These are phyloP conservation scores for Spheniscus mendiculus DNA, from an alignment of 2,113 vertebrate species.

Conservation along the genomic window DNA sequence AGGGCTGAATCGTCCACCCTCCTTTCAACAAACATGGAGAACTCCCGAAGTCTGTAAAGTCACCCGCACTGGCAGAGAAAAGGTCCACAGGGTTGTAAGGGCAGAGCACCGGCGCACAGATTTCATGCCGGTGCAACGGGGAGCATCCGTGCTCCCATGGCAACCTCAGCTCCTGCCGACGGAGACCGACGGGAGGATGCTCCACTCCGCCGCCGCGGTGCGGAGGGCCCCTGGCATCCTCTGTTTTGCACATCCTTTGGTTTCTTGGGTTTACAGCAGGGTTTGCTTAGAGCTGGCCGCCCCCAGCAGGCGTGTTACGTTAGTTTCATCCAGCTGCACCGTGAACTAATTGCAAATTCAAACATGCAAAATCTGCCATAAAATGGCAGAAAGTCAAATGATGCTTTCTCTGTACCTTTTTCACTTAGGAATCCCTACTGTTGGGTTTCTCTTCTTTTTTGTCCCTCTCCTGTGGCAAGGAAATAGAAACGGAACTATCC, in stretches of 20 bases:
- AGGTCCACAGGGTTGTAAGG: background rate
- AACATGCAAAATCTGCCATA: background rate
- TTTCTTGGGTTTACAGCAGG: background rate
- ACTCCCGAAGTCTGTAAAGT: background rate
- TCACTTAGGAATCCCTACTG: background rate
- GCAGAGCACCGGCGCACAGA: background rate
- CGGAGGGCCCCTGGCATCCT: too few species aligned
- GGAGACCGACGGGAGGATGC: background rate
- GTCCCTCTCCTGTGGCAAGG: background rate
- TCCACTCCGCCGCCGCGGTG: background rate
- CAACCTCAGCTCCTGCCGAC: background rate
- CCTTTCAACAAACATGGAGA: background rate
- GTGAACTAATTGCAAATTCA: background rate
- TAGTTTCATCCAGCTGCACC: background rate
- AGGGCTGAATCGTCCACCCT: background rate
- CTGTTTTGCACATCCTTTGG: background rate
- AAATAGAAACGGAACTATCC: background rate
- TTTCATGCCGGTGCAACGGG: background rate
- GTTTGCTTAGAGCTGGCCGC: background rate
- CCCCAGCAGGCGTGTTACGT: background rate
- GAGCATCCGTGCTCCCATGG: background rate
- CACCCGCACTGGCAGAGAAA: background rate
- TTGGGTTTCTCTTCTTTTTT: rapidly evolving
- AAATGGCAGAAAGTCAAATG: background rate
- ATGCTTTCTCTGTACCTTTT: background rate